Percentiles rank a stretch among this genome's conserved stretches.
Evolutionary conservation across 2,113 vertebrate species (phyloP).

Genomic region (Strix uralensis): DNA sequence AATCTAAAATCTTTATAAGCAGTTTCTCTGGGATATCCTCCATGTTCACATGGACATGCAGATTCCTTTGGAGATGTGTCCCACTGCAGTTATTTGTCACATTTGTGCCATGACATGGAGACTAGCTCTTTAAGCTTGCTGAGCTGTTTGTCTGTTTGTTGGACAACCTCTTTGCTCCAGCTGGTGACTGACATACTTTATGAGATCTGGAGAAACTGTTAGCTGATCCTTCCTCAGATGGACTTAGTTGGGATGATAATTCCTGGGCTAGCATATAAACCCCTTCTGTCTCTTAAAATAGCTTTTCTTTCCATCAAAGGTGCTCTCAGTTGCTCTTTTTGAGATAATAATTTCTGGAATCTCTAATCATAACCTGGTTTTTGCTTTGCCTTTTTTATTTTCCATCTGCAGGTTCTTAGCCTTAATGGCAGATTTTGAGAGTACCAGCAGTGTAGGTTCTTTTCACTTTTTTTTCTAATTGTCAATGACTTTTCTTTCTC

Average conservation of each 20-base stretch:
- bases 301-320: neutral
- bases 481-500: neutral
- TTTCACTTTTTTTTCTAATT: neutral
- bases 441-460: neutral
- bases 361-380: neutral
- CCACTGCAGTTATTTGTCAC: neutral
- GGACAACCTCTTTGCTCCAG: neutral
- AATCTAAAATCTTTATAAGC: neutral
- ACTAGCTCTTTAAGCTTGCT: neutral
- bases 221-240: neutral
- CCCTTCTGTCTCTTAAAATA: neutral
- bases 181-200: neutral
- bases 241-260: neutral
- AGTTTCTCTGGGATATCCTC: neutral
- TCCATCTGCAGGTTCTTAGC: neutral
- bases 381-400: neutral
- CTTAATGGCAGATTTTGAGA: neutral
- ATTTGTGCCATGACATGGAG: accelerated
- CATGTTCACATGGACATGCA: accelerated
- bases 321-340: neutral
- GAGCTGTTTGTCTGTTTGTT: neutral
- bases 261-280: neutral
- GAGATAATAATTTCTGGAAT: neutral
- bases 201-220: neutral
- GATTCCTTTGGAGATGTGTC: neutral